Evolutionary conservation across 2,797 vertebrate species (phyloP), one percentile per base, ranked within the genome.

Genomic region (Kryptolebias ocellatus): DNA sequence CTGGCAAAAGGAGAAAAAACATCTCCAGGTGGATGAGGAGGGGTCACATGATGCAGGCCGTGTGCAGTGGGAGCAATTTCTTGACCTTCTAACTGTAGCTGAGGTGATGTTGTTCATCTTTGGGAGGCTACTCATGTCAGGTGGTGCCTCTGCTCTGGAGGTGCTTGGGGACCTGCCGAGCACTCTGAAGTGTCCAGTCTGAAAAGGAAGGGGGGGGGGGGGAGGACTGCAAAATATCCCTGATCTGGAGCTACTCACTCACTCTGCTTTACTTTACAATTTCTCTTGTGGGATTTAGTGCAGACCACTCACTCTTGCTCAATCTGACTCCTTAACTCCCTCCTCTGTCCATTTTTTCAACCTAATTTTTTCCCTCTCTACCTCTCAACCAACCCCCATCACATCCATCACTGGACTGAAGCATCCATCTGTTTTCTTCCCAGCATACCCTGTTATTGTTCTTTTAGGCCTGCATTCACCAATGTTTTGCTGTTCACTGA

Each of bases 31-130:
- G 54, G 72, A 85, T 28, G 59, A 60, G 79, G 92, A 91, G 93
- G 92, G 94, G 94, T 94, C 94, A 95, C 90, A 85, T 94, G 94
- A 92, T 89, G 83, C 74, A 15, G 81, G 87, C 90, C 83, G 81
- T 89, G 93, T 94, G 96, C 95, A 91, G 90, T 93, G 97, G 96
- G 96, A 98, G 96, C 95, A 96, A 96, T 99, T 98, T 96, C 94
- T 94, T 92, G 92, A 95, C 96, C 95, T 90, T 95, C 95, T 94
- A 95, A 96, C 95, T 93, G 95, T 90, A 92, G 94, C 94, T 87
- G 94, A 95, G 96, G 95, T 95, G 95, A 96, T 94, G 95, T 93
- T 93, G 94, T 97, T 96, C 95, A 94, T 98, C 96, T 98, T 96
- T 92, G 92, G 93, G 93, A 93, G 94, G 93, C 94, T 95, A 50